Evolutionary conservation across 1,140 invertebrate species (phyloP).

Genomic region (Aphis gossypii): DNA sequence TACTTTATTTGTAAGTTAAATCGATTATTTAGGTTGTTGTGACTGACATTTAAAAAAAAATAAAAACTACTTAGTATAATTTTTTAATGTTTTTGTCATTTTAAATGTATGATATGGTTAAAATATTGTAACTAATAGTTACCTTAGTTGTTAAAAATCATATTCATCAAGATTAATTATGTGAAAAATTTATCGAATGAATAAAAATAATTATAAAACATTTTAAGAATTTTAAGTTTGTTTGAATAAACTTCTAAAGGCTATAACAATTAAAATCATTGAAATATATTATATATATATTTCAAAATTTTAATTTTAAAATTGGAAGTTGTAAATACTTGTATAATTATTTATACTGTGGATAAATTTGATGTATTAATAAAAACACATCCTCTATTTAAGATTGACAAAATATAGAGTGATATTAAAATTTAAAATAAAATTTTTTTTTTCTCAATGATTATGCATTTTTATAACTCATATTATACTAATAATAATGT

Average conservation of each 20-base stretch:
- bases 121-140: not conserved
- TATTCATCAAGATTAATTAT: not conserved
- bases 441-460: not conserved
- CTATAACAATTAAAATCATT: not conserved
- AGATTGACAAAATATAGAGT: too few species aligned
- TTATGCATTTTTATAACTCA: not conserved
- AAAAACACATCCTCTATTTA: too few species aligned
- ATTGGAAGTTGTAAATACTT: not conserved
- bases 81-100: not conserved
- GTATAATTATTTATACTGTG: too few species aligned
- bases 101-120: not conserved
- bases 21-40: not conserved
- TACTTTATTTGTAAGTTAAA: not conserved
- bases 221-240: not conserved
- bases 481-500: not conserved
- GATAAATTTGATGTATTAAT: too few species aligned
- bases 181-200: not conserved
- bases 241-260: not conserved
- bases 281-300: too few species aligned
- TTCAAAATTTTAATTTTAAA: not conserved
- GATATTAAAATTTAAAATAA: too few species aligned
- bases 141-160: not conserved
- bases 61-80: not conserved
- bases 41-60: not conserved
- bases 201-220: not conserved